Conservation (phyloP, 2,797 vertebrate species). For the Limnodromus scolopaceus region DNA sequence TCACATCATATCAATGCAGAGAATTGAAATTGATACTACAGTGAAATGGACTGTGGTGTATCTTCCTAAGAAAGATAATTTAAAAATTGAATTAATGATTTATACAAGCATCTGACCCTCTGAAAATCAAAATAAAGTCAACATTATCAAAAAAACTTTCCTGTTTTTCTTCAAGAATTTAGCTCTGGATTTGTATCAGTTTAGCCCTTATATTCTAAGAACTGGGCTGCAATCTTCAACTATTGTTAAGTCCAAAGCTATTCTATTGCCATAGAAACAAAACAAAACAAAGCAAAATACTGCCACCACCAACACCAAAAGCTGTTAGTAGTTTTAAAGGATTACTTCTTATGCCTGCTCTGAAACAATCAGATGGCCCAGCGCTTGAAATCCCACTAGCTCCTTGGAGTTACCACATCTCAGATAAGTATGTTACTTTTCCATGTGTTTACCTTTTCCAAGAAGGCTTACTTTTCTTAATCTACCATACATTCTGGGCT, state of each 20-base stretch:
- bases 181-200: background rate
- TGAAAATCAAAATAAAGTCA: background rate
- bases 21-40: background rate
- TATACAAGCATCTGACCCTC: accelerated
- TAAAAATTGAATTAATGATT: background rate
- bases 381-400: background rate
- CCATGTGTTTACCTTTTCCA: background rate
- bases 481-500: accelerated
- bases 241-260: background rate
- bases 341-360: background rate
- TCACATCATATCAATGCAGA: background rate
- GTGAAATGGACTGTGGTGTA: background rate
- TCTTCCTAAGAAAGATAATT: background rate
- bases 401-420: background rate
- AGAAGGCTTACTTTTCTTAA: background rate
- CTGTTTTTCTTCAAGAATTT: background rate
- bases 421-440: background rate
- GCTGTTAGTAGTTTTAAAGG: background rate
- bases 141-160: background rate
- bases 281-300: background rate
- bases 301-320: accelerated
- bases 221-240: background rate
- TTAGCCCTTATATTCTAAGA: background rate
- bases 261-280: background rate
- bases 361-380: background rate